Percentiles rank a stretch among this genome's conserved stretches.
phyloP scores from a whole-genome alignment of 1,140 invertebrate genomes.

The Caenorhabditis brenneri region DNA sequence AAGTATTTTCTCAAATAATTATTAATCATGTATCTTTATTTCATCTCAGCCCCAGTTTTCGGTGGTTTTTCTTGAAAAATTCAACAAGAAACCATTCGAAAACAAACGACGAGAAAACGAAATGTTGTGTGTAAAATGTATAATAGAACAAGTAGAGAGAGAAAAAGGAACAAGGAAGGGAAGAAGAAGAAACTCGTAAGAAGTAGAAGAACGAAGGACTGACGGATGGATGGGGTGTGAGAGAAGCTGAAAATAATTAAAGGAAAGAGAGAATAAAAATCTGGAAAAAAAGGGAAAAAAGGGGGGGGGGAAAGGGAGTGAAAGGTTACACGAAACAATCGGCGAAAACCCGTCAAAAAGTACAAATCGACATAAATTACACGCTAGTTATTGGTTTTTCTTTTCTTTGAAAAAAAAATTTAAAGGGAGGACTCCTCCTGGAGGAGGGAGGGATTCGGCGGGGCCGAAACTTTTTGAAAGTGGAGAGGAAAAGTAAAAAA shows the following conservation, averaged over 20 bases:
- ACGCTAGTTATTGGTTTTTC: constrained; percentile 10
- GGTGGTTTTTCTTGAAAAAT: too few species aligned
- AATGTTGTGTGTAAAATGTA: too few species aligned
- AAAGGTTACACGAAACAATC: constrained; percentile 8
- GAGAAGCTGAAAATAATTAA: not conserved
- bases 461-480: not conserved
- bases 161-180: not conserved
- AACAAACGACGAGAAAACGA: too few species aligned
- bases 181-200: constrained; percentile 3
- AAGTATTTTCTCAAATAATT: too few species aligned
- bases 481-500: not conserved
- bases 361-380: constrained; percentile 40
- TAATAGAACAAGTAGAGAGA: not conserved
- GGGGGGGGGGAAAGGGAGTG: not conserved
- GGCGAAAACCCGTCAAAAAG: not conserved
- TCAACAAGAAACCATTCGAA: too few species aligned
- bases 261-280: not conserved
- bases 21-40: too few species aligned
- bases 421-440: too few species aligned
- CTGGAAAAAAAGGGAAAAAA: not conserved
- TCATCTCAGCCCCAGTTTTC: too few species aligned
- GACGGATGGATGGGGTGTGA: not conserved
- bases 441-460: not conserved
- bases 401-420: not conserved
- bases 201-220: constrained; percentile 22